A percentile compares a stretch with the other conserved stretches of the same genome.
Evolutionary conservation across 1,140 invertebrate species (phyloP).

Genomic region (Leptonema lineaticorne): DNA sequence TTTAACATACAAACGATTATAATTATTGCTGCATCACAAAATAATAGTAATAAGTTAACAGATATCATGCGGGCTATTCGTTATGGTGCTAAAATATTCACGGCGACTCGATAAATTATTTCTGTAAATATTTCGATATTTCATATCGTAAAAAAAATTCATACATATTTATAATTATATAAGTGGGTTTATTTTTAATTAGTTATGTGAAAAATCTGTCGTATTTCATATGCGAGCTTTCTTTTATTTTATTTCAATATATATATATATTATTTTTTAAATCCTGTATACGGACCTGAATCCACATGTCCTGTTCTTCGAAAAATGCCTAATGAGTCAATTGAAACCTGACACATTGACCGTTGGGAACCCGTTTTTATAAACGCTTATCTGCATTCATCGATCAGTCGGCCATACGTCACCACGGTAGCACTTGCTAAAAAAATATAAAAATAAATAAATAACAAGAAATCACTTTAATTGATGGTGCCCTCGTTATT

Average conservation of each 20-base stretch:
- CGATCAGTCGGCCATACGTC: slow-evolving; percentile 29
- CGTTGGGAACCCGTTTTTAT: slow-evolving; percentile 18
- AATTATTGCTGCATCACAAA: slow-evolving; percentile 35
- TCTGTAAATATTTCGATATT: not conserved
- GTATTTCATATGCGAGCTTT: no score
- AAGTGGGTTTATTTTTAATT: slow-evolving; percentile 4
- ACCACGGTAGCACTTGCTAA: slow-evolving; percentile 20
- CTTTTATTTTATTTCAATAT: no score
- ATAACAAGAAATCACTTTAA: slow-evolving; percentile 13
- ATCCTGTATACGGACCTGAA: not conserved
- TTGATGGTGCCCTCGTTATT: slow-evolving; percentile 1
- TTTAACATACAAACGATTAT: slow-evolving; percentile 34
- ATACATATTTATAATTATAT: not conserved
- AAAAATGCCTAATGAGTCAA: slow-evolving; percentile 24
- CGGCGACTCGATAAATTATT: slow-evolving; percentile 20
- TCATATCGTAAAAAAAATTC: not conserved
- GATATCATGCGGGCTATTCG: slow-evolving; percentile 19
- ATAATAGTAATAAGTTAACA: slow-evolving; percentile 30
- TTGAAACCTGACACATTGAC: slow-evolving; percentile 23
- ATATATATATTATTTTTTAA: no score
- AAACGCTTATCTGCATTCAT: slow-evolving; percentile 11
- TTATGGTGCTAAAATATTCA: slow-evolving; percentile 27
- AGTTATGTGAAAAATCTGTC: slow-evolving; percentile 4
- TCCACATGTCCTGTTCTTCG: slow-evolving; percentile 10
- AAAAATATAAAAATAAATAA: no score